Evolutionary conservation across 2,888 invertebrate genomes (phyloP).

Genomic region (Serrognathus titanus): DNA sequence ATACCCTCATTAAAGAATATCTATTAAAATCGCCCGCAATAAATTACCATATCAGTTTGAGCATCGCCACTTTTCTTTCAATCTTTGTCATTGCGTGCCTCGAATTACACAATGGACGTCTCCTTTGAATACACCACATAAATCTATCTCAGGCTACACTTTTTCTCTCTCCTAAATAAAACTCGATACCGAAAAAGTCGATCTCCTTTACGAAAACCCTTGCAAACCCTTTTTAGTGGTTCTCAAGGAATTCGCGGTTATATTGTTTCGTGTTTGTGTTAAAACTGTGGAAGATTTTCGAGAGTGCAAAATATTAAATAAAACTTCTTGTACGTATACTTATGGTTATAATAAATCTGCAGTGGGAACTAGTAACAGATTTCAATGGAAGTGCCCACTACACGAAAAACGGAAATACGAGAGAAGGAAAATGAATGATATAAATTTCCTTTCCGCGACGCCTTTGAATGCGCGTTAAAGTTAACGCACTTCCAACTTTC

Average conservation of each 20-base stretch:
- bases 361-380: not conserved
- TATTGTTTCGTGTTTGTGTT: no score
- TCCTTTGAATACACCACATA: slow-evolving; percentile 5
- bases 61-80: slow-evolving; percentile 3
- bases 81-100: slow-evolving; percentile 7
- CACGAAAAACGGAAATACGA: not conserved
- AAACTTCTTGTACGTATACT: not conserved
- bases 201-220: not conserved
- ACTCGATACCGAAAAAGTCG: not conserved
- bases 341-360: not conserved
- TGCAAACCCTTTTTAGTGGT: no score
- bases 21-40: slow-evolving; percentile 1
- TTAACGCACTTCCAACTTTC: no score
- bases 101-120: slow-evolving; percentile 7
- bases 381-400: slow-evolving; percentile 5
- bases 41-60: slow-evolving; percentile 1
- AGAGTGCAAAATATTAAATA: slow-evolving; percentile 2
- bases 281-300: no score
- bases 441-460: slow-evolving; percentile 11
- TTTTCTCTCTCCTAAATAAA: not conserved
- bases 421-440: slow-evolving; percentile 4
- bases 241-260: no score
- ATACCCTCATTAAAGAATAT: not conserved
- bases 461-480: not conserved
- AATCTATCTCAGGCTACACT: slow-evolving; percentile 2